Evolutionary conservation across 2,113 vertebrate genomes (phyloP).

Genomic region (Silurus glanis): DNA sequence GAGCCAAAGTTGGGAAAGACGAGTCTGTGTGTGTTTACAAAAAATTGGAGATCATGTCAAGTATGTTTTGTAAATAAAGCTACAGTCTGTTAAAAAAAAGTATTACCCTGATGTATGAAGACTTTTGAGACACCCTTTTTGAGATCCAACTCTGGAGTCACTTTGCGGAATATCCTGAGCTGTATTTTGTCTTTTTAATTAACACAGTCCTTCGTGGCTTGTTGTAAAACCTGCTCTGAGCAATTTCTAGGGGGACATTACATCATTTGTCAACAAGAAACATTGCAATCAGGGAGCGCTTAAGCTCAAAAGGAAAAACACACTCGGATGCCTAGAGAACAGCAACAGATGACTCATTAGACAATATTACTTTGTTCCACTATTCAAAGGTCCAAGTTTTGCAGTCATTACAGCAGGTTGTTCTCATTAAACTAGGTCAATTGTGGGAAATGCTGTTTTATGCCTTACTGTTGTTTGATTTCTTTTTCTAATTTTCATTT

Average conservation of each 20-base stretch:
- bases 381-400: slow-evolving; percentile 16
- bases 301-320: slow-evolving; percentile 20
- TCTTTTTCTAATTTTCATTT: not conserved
- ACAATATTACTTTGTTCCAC: slow-evolving; percentile 19
- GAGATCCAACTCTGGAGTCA: not conserved
- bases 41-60: too few relatives aligned
- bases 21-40: too few relatives aligned
- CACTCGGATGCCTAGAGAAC: not conserved
- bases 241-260: not conserved
- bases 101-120: too few relatives aligned
- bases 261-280: slow-evolving; percentile 18
- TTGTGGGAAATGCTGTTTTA: not conserved
- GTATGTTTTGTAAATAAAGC: too few relatives aligned
- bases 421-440: not conserved
- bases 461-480: not conserved
- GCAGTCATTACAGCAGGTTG: not conserved
- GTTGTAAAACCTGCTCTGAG: not conserved
- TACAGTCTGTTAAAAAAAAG: too few relatives aligned
- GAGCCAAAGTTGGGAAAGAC: too few relatives aligned
- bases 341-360: slow-evolving; percentile 24
- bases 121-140: too few relatives aligned
- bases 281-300: not conserved
- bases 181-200: not conserved
- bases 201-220: not conserved
- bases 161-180: not conserved